Base-by-base conservation (phyloP, 2,888 invertebrate genomes). In the Conistra vaccinii region DNA sequence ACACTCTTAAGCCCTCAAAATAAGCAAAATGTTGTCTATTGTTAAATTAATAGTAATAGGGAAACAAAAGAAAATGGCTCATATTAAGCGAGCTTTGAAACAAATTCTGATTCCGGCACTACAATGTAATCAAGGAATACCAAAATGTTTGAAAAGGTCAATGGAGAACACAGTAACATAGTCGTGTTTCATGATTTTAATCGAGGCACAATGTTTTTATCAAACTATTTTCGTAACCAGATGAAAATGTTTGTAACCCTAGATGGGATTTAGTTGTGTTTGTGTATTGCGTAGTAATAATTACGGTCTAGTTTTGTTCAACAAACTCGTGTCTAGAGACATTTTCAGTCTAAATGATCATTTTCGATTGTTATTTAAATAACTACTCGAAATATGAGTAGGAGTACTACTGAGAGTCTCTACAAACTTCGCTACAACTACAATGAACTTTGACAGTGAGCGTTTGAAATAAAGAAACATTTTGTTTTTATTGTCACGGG, bases 251-350 rank as follows among this genome's bases (percentile, higher is more conserved):
- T 58, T 53, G 51, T n/a, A 58, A 67, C 9, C 23, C 39, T 5
- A 32, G 39, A 65, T 78, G 63, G 60, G 74, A 9, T 45, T 53
- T 78, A 68, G 53, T 68, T 79, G 26, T 35, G n/a, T 58, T 74
- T 67, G 51, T 32, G 29, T 76, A n/a, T 51, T 23, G n/a, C 29
- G 26, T 39, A 35, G 29, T 53, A 53, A 63, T 68, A 58, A 80
- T 67, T 67, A 63, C 17, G 23, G 17, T 32, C 12, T 32, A 45
- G 14, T 63, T 80, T 66, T 57, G n/a, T 74, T 61, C 1, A 53
- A 67, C 20, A 51, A 63, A 80, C 35, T 63, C n/a, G 7, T 53
- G 62, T 68, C 62, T 63, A 58, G 62, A 74, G 62, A 74, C 55
- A 32, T 39, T 48, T 70, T 39, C 32, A 20, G 69, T 35, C 14